Base-by-base conservation (phyloP, 1,140 invertebrate species). In the Drosophila watanabei region DNA sequence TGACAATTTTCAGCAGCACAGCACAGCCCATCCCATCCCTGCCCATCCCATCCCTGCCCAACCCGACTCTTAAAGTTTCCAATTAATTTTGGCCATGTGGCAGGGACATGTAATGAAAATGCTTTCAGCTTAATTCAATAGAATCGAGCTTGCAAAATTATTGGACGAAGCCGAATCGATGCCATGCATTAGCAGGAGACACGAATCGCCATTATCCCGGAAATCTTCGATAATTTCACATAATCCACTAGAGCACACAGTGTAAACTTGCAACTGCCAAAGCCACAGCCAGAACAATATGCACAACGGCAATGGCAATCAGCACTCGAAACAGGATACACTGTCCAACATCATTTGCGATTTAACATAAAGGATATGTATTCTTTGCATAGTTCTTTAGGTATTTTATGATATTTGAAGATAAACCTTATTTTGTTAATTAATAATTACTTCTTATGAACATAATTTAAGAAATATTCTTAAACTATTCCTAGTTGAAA, bases 171-270 rank as follows among this genome's bases (percentile, higher is more conserved):
- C 41, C 20, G 35, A 58, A 51, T 35, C 30, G 35, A 60, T 41
- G 33, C 54, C 48, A 60, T 30, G 43, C 52, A 77, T 62, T 49
- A 76, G 43, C 68, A 73, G 71, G 60, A 64, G 60, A 65, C 63
- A 72, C 84, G 54, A 88, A 66, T 88, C 59, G 73, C 66, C 66
- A 81, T 89, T 85, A 79, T 81, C 54, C 70, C 81, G 70, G 75
- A 90, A 82, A 89, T 89, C 73, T 85, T 72, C 75, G 81, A 90
- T 89, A 85, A 89, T 89, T 79, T 90, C 70, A 79, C 73, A 81
- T 85, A 90, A 90, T 85, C 70, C 63, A 65, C 49, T 69, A 59
- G 63, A 37, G 35, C 18, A 43, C 60, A 65, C 20, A 56, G 49
- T 37, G 39, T 14, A 14, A 20, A 37, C 20, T 35, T 57, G 37